Base-by-base conservation (phyloP, 2,797 vertebrate species). In the Macrochelys suwanniensis region DNA sequence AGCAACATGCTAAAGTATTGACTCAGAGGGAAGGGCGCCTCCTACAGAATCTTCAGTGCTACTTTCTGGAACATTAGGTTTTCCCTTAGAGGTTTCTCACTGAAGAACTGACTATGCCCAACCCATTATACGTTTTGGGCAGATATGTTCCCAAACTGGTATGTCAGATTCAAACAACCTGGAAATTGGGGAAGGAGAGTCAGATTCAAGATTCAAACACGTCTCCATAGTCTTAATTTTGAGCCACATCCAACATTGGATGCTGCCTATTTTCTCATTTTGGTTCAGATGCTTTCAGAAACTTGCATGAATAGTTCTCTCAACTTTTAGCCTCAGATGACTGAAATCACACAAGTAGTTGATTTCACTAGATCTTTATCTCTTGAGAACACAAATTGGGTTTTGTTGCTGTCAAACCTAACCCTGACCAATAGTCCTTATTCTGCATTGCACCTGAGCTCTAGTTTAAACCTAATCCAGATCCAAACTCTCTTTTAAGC, bases 221-320 rank as follows among this genome's bases (percentile, higher is more conserved):
- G 1, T 0, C 4, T 45, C 51, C 15, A 53, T 12, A 61, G 59
- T n/a, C 33, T 0, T 8, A 31, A 16, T 49, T 84, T 0, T 1
- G 82, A 82, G 71, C 12, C 19, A 17, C 33, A 47, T 79, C 0
- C 0, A 7, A 21, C 23, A 3, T 25, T 0, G 0, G 59, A 15
- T n/a, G 2, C 5, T 65, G 45, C 31, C 81, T 65, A 17, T 25
- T 84, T 71, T 84, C n/a, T 71, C 9, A 19, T 53, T 71, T 51
- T 17, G 25, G 15, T 59, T 68, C 1, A 0, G 28, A 21, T 49
- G 8, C 42, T 45, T 8, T 21, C 47, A 17, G 21, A 71, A 19
- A 1, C 2, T 11, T 56, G 59, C 23, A 26, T 54, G 25, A 49
- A 25, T 68, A 68, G 61, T 68, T 68, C 61, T 68, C 61, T 9